Percentiles rank a stretch among this genome's conserved stretches.
These are phyloP conservation scores for Caenorhabditis sp. DNA, from an alignment of 2,888 invertebrate species.

Conservation along the genomic window DNA sequence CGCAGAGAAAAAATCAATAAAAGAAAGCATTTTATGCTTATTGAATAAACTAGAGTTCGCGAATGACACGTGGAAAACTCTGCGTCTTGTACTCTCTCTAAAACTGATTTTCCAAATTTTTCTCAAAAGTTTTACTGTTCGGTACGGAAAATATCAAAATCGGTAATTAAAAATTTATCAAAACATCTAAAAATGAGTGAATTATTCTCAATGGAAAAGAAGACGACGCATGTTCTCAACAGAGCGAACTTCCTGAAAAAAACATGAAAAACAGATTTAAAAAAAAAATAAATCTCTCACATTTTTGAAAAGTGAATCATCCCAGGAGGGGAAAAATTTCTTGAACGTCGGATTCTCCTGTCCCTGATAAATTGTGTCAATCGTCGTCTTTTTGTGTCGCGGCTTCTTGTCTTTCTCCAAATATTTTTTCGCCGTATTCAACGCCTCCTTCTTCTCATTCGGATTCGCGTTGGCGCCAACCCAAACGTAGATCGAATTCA, in stretches of 20 bases:
- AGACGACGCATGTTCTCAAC: slow-evolving; percentile 66
- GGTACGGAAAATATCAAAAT: too few relatives aligned
- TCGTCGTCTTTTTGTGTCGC: slow-evolving; percentile 78
- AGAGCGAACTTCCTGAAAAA: slow-evolving; percentile 59
- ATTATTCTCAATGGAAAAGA: slow-evolving; percentile 57
- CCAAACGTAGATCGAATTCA: slow-evolving; percentile 83
- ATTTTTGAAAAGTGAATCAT: slow-evolving; percentile 71
- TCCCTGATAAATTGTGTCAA: slow-evolving; percentile 80
- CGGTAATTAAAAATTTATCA: too few relatives aligned
- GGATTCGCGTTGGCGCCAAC: slow-evolving; percentile 79
- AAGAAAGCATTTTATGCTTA: too few relatives aligned
- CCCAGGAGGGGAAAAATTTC: slow-evolving; percentile 82
- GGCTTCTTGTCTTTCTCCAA: slow-evolving; percentile 76
- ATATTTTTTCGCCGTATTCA: slow-evolving; percentile 74
- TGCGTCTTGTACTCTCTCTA: too few relatives aligned
- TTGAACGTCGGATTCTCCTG: slow-evolving; percentile 81
- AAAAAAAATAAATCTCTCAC: slow-evolving; percentile 43
- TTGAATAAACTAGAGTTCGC: too few relatives aligned
- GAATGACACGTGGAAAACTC: too few relatives aligned
- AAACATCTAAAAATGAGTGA: too few relatives aligned
- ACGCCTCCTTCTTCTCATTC: slow-evolving; percentile 76
- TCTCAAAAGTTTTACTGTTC: too few relatives aligned
- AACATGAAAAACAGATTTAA: neutral
- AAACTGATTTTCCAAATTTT: too few relatives aligned
- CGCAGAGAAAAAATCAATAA: too few relatives aligned